Conservation (phyloP, 2,888 invertebrate species). For the Spialia ferax region DNA sequence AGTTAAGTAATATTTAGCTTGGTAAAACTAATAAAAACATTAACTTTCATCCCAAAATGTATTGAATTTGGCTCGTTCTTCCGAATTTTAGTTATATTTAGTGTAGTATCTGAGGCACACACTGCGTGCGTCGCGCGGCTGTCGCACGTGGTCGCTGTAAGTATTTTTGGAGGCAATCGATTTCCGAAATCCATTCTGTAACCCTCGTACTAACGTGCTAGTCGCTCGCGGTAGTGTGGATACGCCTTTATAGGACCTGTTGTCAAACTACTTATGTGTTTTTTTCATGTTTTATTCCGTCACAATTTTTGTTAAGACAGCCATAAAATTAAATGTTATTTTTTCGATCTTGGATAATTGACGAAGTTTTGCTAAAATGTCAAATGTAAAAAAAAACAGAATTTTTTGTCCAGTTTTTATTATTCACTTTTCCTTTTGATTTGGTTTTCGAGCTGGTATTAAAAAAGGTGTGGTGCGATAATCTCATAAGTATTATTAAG, state of each 20-base stretch:
- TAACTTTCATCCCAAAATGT: background rate
- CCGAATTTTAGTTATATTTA: conserved; percentile 15
- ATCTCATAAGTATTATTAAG: background rate
- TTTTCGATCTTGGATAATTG: too few species aligned
- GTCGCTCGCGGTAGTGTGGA: conserved; percentile 57
- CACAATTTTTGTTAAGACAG: too few species aligned
- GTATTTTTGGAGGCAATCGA: conserved; percentile 86
- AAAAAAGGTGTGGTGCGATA: background rate
- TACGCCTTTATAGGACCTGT: conserved; percentile 46
- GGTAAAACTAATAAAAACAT: background rate
- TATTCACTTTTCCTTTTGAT: too few species aligned
- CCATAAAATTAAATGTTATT: too few species aligned
- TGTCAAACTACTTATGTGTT: background rate
- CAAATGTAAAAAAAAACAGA: too few species aligned
- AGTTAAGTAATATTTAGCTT: background rate
- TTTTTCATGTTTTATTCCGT: background rate
- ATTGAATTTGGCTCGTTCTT: background rate
- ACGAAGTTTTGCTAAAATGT: too few species aligned
- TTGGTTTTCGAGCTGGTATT: too few species aligned
- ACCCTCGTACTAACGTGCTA: conserved; percentile 65
- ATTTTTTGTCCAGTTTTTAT: too few species aligned
- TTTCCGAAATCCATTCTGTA: conserved; percentile 85
- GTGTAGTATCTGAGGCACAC: background rate
- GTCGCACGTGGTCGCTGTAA: conserved; percentile 78
- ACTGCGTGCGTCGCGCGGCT: conserved; percentile 38